phyloP scores from a whole-genome alignment of 2,888 invertebrate genomes.

The Dicycla oo region DNA sequence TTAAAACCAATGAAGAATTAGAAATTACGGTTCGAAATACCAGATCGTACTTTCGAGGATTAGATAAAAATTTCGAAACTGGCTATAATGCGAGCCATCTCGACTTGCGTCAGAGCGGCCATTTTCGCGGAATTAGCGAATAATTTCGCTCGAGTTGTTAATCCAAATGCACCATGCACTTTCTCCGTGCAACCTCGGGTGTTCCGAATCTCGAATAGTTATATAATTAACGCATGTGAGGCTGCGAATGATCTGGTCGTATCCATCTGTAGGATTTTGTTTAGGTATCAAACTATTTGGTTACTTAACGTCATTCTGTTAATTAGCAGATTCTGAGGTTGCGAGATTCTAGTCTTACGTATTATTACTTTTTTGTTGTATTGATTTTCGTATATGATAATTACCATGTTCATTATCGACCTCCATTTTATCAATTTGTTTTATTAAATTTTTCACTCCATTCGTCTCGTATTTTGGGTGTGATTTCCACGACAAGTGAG shows the following conservation, averaged over 20 bases:
- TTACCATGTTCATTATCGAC: conserved; percentile 13
- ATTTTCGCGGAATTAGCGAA: conserved; percentile 75
- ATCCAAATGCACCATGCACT: conserved; percentile 79
- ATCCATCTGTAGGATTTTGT: conserved; percentile 55
- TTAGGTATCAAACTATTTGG: conserved; percentile 58
- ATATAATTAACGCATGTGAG: conserved; percentile 65
- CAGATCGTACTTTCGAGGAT: conserved; percentile 60
- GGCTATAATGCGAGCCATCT: conserved; percentile 17
- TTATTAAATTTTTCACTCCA: conserved; percentile 12
- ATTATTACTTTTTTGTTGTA: neutral
- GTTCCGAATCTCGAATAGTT: conserved; percentile 74
- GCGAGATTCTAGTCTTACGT: conserved; percentile 16
- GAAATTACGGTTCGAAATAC: conserved; percentile 45
- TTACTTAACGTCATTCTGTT: conserved; percentile 50
- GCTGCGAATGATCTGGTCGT: conserved; percentile 49
- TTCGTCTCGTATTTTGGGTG: conserved; percentile 14
- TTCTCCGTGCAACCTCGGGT: conserved; percentile 72
- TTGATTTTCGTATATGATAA: conserved; percentile 14
- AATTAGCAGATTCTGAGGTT: conserved; percentile 26
- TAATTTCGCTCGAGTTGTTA: conserved; percentile 70
- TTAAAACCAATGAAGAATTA: conserved; percentile 54
- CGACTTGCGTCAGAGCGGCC: conserved; percentile 56
- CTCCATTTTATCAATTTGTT: conserved; percentile 32
- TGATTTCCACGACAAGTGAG: conserved; percentile 46
- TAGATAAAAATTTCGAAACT: conserved; percentile 57